phyloP scores from a whole-genome alignment of 2,888 invertebrate species.

The Thalpophila matura region DNA sequence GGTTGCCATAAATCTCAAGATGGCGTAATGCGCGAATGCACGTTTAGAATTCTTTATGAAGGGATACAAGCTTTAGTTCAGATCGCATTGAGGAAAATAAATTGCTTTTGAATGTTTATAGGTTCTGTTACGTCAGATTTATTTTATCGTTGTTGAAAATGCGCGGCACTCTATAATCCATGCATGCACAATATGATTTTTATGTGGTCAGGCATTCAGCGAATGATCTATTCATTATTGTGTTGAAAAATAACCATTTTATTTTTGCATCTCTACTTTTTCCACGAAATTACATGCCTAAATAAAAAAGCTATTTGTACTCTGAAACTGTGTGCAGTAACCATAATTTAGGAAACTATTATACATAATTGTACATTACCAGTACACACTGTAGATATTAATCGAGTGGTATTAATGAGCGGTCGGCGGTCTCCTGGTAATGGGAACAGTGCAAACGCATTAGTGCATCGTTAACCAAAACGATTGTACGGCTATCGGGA shows the following conservation, averaged over 20 bases:
- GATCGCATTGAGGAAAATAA: conserved; percentile 76
- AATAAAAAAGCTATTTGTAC: not conserved
- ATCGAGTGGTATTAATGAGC: conserved; percentile 74
- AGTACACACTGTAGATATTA: conserved; percentile 62
- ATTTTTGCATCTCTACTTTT: not conserved
- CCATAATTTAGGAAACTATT: conserved; percentile 30
- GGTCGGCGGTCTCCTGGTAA: conserved; percentile 68
- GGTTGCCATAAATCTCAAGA: conserved; percentile 88
- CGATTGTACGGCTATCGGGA: conserved; percentile 65
- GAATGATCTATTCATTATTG: conserved; percentile 41
- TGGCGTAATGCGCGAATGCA: conserved; percentile 87
- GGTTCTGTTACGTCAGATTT: conserved; percentile 61
- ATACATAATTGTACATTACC: conserved; percentile 38
- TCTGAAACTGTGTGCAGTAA: conserved; percentile 4
- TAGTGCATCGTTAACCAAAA: conserved; percentile 85
- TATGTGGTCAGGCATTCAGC: conserved; percentile 38
- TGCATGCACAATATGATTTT: conserved; percentile 45
- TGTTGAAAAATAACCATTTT: conserved; percentile 5
- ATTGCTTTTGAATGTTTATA: conserved; percentile 72
- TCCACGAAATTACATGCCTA: not conserved
- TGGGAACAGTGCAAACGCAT: conserved; percentile 87
- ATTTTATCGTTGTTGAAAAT: conserved; percentile 54
- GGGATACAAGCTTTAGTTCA: conserved; percentile 77
- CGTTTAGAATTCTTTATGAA: conserved; percentile 87
- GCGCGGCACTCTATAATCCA: conserved; percentile 44